Evolutionary conservation across 2,888 invertebrate genomes (phyloP).

Genomic region (Drosophila pseudotakahashii): DNA sequence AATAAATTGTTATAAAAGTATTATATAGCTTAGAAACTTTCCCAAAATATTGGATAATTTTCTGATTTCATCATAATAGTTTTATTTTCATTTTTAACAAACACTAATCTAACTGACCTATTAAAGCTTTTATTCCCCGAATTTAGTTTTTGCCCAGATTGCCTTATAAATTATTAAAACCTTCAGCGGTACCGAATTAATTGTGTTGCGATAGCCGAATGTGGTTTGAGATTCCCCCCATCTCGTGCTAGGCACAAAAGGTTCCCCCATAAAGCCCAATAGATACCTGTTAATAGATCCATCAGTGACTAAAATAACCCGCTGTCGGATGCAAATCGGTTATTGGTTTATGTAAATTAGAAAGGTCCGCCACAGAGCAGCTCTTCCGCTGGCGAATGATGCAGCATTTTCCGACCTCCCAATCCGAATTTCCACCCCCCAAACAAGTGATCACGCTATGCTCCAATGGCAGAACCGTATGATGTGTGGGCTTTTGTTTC

Average conservation of each 20-base stretch:
- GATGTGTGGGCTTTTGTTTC: conserved; percentile 21
- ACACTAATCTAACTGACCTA: not conserved
- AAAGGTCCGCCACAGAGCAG: conserved; percentile 13
- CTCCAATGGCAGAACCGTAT: conserved; percentile 8
- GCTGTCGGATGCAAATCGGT: conserved; percentile 11
- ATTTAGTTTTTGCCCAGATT: not conserved
- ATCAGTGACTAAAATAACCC: conserved; percentile 15
- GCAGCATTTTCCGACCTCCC: conserved; percentile 35
- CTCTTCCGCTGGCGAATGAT: conserved; percentile 44
- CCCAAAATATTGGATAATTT: too few relatives aligned
- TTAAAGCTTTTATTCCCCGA: not conserved
- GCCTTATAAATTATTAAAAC: conserved; percentile 2
- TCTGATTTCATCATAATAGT: not conserved
- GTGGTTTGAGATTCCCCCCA: not conserved
- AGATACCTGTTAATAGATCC: conserved; percentile 23
- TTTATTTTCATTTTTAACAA: too few relatives aligned
- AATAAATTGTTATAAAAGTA: too few relatives aligned
- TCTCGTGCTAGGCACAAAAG: conserved; percentile 37
- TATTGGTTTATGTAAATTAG: conserved; percentile 22
- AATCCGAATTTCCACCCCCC: conserved; percentile 1
- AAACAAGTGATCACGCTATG: conserved; percentile 28
- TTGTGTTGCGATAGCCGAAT: conserved; percentile 15
- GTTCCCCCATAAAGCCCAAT: conserved; percentile 5
- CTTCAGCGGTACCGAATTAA: conserved; percentile 8
- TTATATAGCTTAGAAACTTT: too few relatives aligned